Base-by-base conservation (phyloP, 2,888 invertebrate species). In the Rhagonycha lutea region DNA sequence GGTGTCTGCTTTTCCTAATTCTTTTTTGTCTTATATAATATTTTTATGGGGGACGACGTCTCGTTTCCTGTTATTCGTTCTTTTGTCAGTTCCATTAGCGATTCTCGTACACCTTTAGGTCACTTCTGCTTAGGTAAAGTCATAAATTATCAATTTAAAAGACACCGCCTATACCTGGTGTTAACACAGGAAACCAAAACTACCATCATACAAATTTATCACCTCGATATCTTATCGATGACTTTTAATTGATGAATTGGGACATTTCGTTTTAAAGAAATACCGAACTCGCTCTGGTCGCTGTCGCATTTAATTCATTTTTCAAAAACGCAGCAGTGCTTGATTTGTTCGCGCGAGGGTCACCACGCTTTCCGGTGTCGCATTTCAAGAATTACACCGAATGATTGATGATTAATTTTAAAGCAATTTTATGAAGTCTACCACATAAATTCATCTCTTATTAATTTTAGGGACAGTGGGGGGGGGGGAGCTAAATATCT, bases 121-220 rank as follows among this genome's bases (percentile, higher is more conserved):
- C 26, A 65, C 26, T 65, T 26, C 26, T 4, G 12, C 63, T 65
- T 65, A 65, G 63, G 63, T 65, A 65, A 65, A 23, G 24, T 65
- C 63, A 65, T 65, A 65, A 65, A 65, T 65, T 65, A 65, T 65
- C 24, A 24, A 24, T 65, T 65, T 65, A 65, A 65, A 65, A 65
- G 63, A 26, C 12, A 65, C 63, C 63, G 63, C 26, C 63, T 65
- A 65, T 65, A 65, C 63, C 63, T 65, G 63, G 24, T 65, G 63
- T 65, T 65, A 65, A 65, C 63, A 65, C 63, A 24, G 23, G 63
- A 65, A 65, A 65, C 24, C 26, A 26, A 65, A 23, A 65, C 23
- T 65, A 65, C 63, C 63, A 65, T 65, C 18, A 7, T 7, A 47
- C 18, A 65, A 65, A 65, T 65, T 65, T 65, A 65, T 65, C 26